phyloP scores from a whole-genome alignment of 2,888 invertebrate species.

The Blomia tropicalis region DNA sequence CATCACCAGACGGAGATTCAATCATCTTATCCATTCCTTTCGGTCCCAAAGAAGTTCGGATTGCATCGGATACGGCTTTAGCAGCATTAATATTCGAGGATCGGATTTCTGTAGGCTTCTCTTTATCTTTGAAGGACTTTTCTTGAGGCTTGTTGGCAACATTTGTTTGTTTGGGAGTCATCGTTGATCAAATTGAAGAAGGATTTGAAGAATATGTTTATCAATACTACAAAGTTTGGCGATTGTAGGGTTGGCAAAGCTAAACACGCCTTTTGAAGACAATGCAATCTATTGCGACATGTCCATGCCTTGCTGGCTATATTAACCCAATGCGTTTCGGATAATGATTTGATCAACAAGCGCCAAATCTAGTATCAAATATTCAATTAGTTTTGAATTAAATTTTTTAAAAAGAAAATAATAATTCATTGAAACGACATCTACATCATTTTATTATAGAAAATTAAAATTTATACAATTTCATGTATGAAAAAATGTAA shows the following conservation, averaged over 20 bases:
- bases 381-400: too few relatives aligned
- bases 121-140: conserved; percentile 37
- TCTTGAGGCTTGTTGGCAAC: background rate
- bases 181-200: background rate
- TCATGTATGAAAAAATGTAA: too few relatives aligned
- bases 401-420: too few relatives aligned
- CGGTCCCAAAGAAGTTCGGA: conserved; percentile 93
- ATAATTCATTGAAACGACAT: too few relatives aligned
- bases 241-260: too few relatives aligned
- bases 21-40: conserved; percentile 99
- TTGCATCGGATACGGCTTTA: conserved; percentile 97
- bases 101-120: conserved; percentile 91
- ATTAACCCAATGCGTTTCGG: too few relatives aligned
- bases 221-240: too few relatives aligned
- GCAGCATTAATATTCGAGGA: conserved; percentile 85
- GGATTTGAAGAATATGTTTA: background rate
- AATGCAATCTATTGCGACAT: background rate
- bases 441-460: too few relatives aligned
- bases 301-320: background rate
- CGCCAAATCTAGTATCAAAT: too few relatives aligned
- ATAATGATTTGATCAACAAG: too few relatives aligned
- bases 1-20: conserved; percentile 89
- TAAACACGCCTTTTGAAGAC: background rate
- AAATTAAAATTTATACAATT: too few relatives aligned
- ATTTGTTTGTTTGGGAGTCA: background rate